Evolutionary conservation across 2,797 vertebrate genomes (phyloP).

Genomic region (Peromyscus aztecus): DNA sequence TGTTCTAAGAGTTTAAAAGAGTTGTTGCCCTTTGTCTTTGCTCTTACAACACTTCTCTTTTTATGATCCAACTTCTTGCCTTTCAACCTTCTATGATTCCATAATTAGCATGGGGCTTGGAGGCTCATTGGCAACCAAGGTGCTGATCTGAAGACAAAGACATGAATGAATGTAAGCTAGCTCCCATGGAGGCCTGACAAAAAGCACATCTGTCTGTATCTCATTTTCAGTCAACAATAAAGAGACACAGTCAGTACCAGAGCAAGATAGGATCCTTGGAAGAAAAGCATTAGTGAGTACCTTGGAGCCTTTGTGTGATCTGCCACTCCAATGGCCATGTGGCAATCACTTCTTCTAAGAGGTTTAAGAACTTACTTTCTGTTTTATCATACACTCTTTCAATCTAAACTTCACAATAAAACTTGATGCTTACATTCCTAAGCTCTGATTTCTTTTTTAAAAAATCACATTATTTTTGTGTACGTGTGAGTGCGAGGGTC

Average conservation of each 20-base stretch:
- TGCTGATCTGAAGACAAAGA: neutral
- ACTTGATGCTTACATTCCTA: neutral
- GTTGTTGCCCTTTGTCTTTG: neutral
- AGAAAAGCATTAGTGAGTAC: neutral
- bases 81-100: neutral
- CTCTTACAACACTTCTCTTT: neutral
- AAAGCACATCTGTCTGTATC: neutral
- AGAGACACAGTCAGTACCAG: neutral
- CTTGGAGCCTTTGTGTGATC: neutral
- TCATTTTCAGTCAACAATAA: neutral
- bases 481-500: neutral
- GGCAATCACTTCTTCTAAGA: neutral
- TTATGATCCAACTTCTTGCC: neutral
- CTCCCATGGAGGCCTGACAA: neutral
- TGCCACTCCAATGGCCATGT: neutral
- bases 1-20: neutral
- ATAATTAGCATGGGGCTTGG: neutral
- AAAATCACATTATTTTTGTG: neutral
- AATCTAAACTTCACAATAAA: neutral
- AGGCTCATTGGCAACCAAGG: neutral
- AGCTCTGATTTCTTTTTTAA: neutral
- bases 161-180: neutral
- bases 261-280: neutral
- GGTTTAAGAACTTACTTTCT: neutral
- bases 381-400: slow-evolving; percentile 8